Evolutionary conservation across 2,797 vertebrate species (phyloP).

Genomic region (Fistularia commersonii): DNA sequence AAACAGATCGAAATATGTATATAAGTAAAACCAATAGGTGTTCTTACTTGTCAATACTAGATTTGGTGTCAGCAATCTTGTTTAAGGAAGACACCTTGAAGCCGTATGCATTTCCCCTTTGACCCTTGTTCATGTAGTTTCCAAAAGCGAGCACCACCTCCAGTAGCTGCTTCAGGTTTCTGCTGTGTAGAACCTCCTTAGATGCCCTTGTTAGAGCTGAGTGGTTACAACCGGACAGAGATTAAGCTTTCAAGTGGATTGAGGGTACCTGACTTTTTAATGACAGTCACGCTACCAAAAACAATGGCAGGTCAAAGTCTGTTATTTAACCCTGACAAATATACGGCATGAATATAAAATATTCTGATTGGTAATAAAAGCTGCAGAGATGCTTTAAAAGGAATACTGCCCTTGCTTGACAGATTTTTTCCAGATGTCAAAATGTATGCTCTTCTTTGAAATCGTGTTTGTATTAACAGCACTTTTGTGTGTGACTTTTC

Average conservation of each 20-base stretch:
- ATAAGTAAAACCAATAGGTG: not conserved
- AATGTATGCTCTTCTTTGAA: not conserved
- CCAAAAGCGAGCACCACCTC: constrained; percentile 98
- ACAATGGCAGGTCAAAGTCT: too few relatives aligned
- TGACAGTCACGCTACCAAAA: too few relatives aligned
- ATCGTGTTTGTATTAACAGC: not conserved
- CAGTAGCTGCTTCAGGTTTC: constrained; percentile 88
- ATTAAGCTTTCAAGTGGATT: not conserved
- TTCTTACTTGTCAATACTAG: constrained; percentile 98
- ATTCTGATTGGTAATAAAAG: not conserved
- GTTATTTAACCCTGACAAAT: too few relatives aligned
- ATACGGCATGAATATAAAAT: not conserved
- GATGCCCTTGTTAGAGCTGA: constrained; percentile 87
- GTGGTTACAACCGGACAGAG: not conserved
- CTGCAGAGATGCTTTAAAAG: not conserved
- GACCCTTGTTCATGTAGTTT: constrained; percentile 99
- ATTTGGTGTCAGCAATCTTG: constrained; percentile 98
- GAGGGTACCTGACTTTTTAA: not conserved
- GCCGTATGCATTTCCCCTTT: constrained; percentile 94
- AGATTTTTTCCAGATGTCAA: too few relatives aligned
- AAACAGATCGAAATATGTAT: not conserved
- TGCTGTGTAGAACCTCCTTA: constrained; percentile 88
- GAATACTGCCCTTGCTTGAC: not conserved
- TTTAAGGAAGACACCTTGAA: constrained; percentile 98
- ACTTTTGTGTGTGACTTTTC: constrained; percentile 3